Base-by-base conservation (phyloP, 2,888 invertebrate genomes). In the Dolomedes plantarius region DNA sequence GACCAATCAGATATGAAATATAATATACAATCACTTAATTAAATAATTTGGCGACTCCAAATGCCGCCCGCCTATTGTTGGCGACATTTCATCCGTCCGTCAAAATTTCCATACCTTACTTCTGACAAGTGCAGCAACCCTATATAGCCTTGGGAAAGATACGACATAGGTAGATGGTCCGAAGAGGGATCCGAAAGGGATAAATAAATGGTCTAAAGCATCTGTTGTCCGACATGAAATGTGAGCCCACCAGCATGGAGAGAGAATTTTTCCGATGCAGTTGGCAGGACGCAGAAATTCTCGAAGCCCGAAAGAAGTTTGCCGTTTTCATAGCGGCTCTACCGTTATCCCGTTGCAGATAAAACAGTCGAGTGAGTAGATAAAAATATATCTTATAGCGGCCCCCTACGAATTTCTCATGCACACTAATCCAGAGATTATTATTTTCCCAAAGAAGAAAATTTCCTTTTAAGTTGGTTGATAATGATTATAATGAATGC, bases 81-180 rank as follows among this genome's bases (percentile, higher is more conserved):
- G 69, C 69, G 69, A 13, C 69, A 0, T 69, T 69, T 27, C 39
- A 13, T 56, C 3, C 23, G 5, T 5, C 11, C 56, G 32, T 13
- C 41, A 28, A 41, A 16, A 16, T 69, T 31, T 27, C 13, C 28
- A n/a, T 69, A 5, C 41, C 6, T 16, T 36, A 41, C 41, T 39
- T 69, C 28, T 41, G 13, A 23, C 6, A 69, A 31, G 16, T 46
- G 1, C 28, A n/a, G 69, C 31, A 69, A 69, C 69, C 69, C 69
- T 41, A 13, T 23, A 23, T 41, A 69, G 69, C 69, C 69, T 69
- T 69, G 41, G 41, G 39, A 41, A 13, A 69, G 69, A 16, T 41
- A 39, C 28, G 31, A n/a, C 29, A n/a, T 65, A 65, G 65, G 65
- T 65, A 65, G 65, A 29, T 65, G 16, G 29, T 16, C n/a, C 6